A percentile compares a stretch with the other conserved stretches of the same genome.
Evolutionary conservation across 2,113 vertebrate species (phyloP).

Genomic region (Scartelaos histophorus): DNA sequence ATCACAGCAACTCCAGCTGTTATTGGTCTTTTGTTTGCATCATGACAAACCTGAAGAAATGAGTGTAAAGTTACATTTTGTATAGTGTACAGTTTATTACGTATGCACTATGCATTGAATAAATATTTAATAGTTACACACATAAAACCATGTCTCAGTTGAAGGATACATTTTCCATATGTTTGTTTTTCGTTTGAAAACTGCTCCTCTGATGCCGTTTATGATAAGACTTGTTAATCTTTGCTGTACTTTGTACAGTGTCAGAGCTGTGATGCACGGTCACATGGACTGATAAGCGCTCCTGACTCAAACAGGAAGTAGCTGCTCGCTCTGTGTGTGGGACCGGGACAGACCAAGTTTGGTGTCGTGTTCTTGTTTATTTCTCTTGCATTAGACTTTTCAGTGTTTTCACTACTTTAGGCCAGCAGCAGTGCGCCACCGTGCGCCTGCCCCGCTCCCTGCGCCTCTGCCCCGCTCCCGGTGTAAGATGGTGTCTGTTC

Average conservation of each 20-base stretch:
- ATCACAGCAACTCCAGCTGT: constrained; percentile 2
- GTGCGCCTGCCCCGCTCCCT: constrained; percentile 27
- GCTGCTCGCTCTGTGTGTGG: neutral
- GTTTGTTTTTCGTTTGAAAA: neutral
- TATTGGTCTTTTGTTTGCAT: constrained; percentile 77
- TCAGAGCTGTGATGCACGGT: neutral
- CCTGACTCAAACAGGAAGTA: constrained; percentile 6
- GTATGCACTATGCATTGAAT: neutral
- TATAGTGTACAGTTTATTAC: neutral
- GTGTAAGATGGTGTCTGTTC: constrained; percentile 79
- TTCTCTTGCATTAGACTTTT: neutral
- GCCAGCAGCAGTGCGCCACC: constrained; percentile 48
- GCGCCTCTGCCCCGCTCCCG: neutral
- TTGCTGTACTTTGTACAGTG: neutral
- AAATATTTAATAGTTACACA: neutral
- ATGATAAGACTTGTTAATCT: neutral
- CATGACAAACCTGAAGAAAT: constrained; percentile 52
- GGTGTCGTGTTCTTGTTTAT: neutral
- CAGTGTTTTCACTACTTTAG: neutral
- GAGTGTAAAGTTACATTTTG: neutral
- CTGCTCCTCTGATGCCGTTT: neutral
- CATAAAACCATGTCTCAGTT: neutral
- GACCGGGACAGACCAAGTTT: neutral
- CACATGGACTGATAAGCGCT: constrained; percentile 19
- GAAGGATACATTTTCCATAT: neutral